These are phyloP conservation scores for Callospermophilus lateralis DNA, from an alignment of 2,113 vertebrate species.

Conservation along the genomic window DNA sequence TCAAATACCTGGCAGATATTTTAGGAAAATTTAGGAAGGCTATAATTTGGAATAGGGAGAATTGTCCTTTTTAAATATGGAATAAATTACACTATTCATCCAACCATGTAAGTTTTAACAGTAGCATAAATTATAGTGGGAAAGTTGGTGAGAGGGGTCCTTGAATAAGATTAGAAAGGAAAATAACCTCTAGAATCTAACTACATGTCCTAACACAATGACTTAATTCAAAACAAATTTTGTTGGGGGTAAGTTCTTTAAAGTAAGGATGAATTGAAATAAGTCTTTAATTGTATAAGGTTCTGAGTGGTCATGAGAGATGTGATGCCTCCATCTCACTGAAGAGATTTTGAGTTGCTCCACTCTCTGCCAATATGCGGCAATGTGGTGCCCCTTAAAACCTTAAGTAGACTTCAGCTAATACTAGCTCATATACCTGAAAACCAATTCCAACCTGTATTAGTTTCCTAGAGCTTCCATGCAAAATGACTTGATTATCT, in stretches of 20 bases:
- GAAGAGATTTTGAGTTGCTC: not conserved
- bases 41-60: not conserved
- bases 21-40: not conserved
- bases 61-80: slow-evolving; percentile 6
- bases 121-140: not conserved
- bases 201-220: not conserved
- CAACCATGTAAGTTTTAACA: not conserved
- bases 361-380: not conserved
- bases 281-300: not conserved
- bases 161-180: not conserved
- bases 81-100: slow-evolving; percentile 33
- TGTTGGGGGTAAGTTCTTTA: not conserved
- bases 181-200: not conserved
- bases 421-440: not conserved
- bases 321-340: not conserved
- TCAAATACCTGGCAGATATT: not conserved
- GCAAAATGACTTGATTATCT: not conserved
- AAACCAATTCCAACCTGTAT: not conserved
- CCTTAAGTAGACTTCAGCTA: not conserved
- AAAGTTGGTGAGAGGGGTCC: not conserved
- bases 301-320: not conserved
- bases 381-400: not conserved
- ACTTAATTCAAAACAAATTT: not conserved
- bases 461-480: not conserved
- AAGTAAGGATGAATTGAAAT: slow-evolving; percentile 17